phyloP scores from a whole-genome alignment of 2,888 invertebrate genomes.

The Exephanes ischioxanthus region DNA sequence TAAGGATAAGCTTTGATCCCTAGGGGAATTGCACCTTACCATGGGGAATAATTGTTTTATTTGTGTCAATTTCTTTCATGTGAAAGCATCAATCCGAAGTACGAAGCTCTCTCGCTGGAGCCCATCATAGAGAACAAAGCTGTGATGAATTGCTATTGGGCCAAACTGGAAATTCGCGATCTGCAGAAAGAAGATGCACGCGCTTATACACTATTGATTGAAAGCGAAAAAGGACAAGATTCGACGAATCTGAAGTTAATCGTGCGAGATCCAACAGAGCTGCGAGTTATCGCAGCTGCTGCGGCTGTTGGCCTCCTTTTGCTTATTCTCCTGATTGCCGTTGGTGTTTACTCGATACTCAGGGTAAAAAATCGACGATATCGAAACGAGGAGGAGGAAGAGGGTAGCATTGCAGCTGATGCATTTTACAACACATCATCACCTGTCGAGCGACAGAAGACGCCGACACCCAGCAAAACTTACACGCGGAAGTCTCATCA shows the following conservation, averaged over 20 bases:
- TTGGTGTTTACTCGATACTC: constrained; percentile 78
- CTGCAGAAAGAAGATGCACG: constrained; percentile 93
- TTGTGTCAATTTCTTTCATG: constrained; percentile 72
- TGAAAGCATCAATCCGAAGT: constrained; percentile 81
- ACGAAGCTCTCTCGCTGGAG: constrained; percentile 82
- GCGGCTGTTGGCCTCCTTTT: constrained; percentile 79
- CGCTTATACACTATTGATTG: constrained; percentile 94
- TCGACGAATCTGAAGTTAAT: constrained; percentile 80
- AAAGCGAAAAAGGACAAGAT: constrained; percentile 94
- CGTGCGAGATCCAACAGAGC: constrained; percentile 82
- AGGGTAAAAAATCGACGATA: constrained; percentile 78
- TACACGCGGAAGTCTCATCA: constrained; percentile 63
- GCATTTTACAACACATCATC: constrained; percentile 77
- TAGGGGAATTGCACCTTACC: not conserved
- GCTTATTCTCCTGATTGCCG: constrained; percentile 77
- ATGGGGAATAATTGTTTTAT: not conserved
- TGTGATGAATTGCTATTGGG: constrained; percentile 91
- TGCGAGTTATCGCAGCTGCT: constrained; percentile 81
- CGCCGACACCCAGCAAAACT: constrained; percentile 53
- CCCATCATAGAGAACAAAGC: constrained; percentile 81
- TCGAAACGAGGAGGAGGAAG: constrained; percentile 75
- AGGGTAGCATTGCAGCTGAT: constrained; percentile 83
- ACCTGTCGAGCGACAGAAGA: constrained; percentile 66
- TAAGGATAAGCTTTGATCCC: not conserved
- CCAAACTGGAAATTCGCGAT: constrained; percentile 91